A percentile compares a stretch with the other conserved stretches of the same genome.
Evolutionary conservation across 2,113 vertebrate species (phyloP).

Genomic region (Cricetomys ansorgei): DNA sequence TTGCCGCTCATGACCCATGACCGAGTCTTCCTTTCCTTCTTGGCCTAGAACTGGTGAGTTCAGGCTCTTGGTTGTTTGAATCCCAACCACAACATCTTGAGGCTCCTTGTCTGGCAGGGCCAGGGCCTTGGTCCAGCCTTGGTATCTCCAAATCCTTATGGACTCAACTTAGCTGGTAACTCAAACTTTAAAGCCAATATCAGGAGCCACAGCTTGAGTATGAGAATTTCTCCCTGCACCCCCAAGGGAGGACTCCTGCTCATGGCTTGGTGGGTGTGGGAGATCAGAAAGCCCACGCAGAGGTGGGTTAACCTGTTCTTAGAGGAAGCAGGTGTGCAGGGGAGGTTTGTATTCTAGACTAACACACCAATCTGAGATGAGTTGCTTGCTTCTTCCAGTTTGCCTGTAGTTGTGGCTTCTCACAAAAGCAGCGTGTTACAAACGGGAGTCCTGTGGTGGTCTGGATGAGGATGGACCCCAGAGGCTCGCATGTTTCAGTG

Average conservation of each 20-base stretch:
- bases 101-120: neutral
- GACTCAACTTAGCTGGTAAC: conserved; percentile 59
- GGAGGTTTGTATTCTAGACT: neutral
- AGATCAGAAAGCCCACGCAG: conserved; percentile 86
- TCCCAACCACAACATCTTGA: neutral
- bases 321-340: conserved; percentile 68
- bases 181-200: neutral
- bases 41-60: neutral
- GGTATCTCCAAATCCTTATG: conserved; percentile 74
- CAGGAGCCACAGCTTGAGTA: neutral
- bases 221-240: neutral
- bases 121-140: neutral
- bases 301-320: conserved; percentile 80
- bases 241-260: conserved; percentile 77
- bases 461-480: neutral
- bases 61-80: neutral
- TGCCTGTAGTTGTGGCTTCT: conserved; percentile 74
- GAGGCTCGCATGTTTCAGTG: neutral
- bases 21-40: neutral
- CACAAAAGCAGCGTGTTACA: conserved; percentile 67
- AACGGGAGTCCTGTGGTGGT: neutral
- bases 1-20: neutral
- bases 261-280: conserved; percentile 87
- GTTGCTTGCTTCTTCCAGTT: neutral
- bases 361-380: neutral